Evolutionary conservation across 2,888 invertebrate species (phyloP).

Genomic region (Ormia ochracea): DNA sequence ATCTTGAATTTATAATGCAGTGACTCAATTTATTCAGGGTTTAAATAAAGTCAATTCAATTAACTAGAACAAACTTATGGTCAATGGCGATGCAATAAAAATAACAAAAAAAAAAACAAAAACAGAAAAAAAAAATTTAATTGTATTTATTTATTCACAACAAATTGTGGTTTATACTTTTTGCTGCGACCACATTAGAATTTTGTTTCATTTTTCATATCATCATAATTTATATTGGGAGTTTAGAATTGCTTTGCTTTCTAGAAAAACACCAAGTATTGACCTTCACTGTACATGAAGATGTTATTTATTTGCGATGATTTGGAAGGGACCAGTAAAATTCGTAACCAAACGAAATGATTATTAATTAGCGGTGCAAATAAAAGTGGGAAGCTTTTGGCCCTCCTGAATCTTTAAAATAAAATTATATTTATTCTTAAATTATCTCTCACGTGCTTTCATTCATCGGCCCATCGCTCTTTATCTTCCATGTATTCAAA

Average conservation of each 20-base stretch:
- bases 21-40: constrained; percentile 51
- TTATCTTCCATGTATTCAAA: too few species aligned
- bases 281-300: background rate
- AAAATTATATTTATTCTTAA: too few species aligned
- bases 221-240: background rate
- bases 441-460: too few species aligned
- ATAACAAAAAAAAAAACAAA: background rate
- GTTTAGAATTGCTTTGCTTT: background rate
- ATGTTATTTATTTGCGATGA: too few species aligned
- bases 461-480: too few species aligned
- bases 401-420: too few species aligned
- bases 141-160: background rate
- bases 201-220: background rate
- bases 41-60: constrained; percentile 49
- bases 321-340: too few species aligned
- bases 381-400: too few species aligned
- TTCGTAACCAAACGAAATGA: too few species aligned
- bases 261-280: background rate
- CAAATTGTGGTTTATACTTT: constrained; percentile 16
- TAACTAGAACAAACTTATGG: constrained; percentile 47
- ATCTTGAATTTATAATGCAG: constrained; percentile 32
- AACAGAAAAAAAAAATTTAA: background rate
- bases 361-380: too few species aligned
- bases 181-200: background rate
- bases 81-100: constrained; percentile 26